Evolutionary conservation across 2,113 vertebrate species (phyloP).

Genomic region (Hypanus sabinus): DNA sequence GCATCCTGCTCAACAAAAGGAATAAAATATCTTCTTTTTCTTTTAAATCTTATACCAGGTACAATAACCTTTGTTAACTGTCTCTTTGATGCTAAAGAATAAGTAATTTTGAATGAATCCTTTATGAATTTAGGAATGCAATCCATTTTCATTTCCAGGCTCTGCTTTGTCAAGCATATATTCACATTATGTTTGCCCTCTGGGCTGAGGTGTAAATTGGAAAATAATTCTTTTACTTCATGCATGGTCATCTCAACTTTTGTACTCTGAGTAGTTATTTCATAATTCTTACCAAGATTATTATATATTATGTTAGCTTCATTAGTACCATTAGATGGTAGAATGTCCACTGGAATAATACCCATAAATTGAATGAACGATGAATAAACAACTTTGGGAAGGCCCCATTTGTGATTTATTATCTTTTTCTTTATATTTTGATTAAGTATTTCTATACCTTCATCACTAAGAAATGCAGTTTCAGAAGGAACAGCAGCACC

Average conservation of each 20-base stretch:
- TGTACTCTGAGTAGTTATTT: background rate
- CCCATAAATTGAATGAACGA: slow-evolving; percentile 17
- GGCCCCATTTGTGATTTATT: slow-evolving; percentile 19
- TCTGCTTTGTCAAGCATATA: background rate
- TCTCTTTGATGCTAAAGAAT: background rate
- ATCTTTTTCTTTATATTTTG: slow-evolving; percentile 26
- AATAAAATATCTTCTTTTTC: background rate
- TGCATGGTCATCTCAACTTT: background rate
- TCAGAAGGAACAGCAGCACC: background rate
- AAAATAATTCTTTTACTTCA: background rate
- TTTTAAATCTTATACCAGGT: background rate
- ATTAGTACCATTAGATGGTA: background rate
- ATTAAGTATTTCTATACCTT: background rate
- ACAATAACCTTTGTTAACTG: slow-evolving; percentile 1
- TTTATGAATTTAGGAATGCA: background rate
- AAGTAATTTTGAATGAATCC: background rate
- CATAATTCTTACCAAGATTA: background rate
- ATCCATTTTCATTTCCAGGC: slow-evolving; percentile 27
- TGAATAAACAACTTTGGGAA: background rate
- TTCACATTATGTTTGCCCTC: background rate
- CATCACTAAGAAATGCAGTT: background rate
- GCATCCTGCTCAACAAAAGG: background rate
- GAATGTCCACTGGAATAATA: background rate
- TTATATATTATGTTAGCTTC: background rate
- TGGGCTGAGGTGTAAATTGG: background rate